phyloP scores from a whole-genome alignment of 2,888 invertebrate species.

The Sthenelais limicola region DNA sequence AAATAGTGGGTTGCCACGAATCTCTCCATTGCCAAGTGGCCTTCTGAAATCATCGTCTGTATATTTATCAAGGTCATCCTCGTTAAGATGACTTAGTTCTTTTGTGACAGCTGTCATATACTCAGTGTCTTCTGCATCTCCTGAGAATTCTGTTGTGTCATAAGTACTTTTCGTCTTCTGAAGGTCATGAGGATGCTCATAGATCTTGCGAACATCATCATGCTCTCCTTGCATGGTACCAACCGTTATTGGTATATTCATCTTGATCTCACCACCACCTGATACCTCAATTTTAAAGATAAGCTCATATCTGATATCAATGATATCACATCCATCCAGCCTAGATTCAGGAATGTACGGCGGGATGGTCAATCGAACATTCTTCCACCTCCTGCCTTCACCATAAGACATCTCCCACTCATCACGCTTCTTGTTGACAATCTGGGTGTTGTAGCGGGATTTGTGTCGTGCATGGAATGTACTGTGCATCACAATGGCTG shows the following conservation, averaged over 20 bases:
- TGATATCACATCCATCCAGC: conserved; percentile 70
- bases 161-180: neutral
- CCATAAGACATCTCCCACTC: conserved; percentile 64
- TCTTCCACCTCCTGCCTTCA: conserved; percentile 69
- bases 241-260: conserved; percentile 65
- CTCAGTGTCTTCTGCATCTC: neutral
- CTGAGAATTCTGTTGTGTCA: too few relatives aligned
- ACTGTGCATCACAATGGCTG: conserved; percentile 66
- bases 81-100: neutral
- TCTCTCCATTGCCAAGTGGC: conserved; percentile 50
- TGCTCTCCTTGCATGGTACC: conserved; percentile 54
- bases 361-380: conserved; percentile 54
- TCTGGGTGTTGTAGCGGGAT: conserved; percentile 52
- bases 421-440: conserved; percentile 69
- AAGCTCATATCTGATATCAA: conserved; percentile 67
- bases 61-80: conserved; percentile 20
- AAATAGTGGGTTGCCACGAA: conserved; percentile 51
- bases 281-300: conserved; percentile 68
- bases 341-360: conserved; percentile 63
- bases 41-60: conserved; percentile 47
- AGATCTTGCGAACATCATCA: neutral
- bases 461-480: conserved; percentile 65
- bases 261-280: conserved; percentile 60
- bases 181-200: neutral
- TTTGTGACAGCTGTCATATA: conserved; percentile 1